Percentiles rank a stretch among this genome's conserved stretches.
phyloP scores from a whole-genome alignment of 2,113 vertebrate genomes.

The Sigmodon hispidus region DNA sequence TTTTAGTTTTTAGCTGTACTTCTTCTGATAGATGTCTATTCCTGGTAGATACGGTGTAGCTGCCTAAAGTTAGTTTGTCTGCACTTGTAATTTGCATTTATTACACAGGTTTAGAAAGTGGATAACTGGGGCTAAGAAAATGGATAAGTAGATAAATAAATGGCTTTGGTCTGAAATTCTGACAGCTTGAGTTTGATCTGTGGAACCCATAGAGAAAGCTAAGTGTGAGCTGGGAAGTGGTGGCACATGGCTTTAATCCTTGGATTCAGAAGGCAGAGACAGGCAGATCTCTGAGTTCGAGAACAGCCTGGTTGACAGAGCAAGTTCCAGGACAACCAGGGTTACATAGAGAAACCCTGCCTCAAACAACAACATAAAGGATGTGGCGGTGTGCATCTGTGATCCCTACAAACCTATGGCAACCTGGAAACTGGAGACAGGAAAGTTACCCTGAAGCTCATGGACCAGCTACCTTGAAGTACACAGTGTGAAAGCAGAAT shows the following conservation, averaged over 20 bases:
- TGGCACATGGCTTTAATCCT: neutral
- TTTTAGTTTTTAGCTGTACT: conserved; percentile 59
- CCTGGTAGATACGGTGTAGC: conserved; percentile 52
- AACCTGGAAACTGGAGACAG: neutral
- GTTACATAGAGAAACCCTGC: neutral
- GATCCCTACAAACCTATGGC: neutral
- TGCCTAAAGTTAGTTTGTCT: conserved; percentile 58
- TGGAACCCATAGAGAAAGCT: neutral
- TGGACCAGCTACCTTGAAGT: neutral
- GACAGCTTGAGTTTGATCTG: neutral
- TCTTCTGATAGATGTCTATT: conserved; percentile 62
- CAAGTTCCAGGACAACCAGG: neutral
- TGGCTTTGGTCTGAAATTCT: neutral
- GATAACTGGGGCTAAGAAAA: neutral
- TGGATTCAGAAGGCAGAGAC: neutral
- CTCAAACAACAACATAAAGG: neutral
- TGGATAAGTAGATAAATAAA: no score
- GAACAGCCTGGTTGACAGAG: neutral
- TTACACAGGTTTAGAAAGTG: neutral
- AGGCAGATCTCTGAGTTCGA: neutral
- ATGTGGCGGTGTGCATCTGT: neutral
- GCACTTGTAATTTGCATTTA: conserved; percentile 61
- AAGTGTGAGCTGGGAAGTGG: neutral
- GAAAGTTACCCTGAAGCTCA: neutral
- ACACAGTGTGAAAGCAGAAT: neutral